Evolutionary conservation across 2,797 vertebrate genomes (phyloP).

Genomic region (Cynopterus sphinx): DNA sequence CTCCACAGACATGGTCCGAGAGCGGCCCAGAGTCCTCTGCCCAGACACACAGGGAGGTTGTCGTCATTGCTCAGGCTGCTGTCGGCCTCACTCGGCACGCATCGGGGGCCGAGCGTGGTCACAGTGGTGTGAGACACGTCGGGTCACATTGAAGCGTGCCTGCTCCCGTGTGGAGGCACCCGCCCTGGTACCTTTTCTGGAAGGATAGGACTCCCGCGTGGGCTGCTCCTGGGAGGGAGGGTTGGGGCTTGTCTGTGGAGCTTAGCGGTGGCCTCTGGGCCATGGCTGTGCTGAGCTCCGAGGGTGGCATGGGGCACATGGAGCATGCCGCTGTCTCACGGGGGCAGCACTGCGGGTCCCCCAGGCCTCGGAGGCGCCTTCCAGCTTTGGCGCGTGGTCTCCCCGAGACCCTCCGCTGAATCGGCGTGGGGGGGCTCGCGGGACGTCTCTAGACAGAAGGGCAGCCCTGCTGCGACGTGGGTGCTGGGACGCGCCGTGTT

Average conservation of each 20-base stretch:
- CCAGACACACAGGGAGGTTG: rapidly evolving
- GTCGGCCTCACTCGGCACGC: rapidly evolving
- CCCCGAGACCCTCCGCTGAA: neutral
- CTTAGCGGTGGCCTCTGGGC: neutral
- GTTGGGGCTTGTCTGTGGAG: rapidly evolving
- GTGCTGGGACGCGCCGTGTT: neutral
- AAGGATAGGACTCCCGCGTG: rapidly evolving
- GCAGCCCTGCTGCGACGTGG: neutral
- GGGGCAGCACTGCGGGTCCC: neutral
- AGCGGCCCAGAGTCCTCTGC: neutral
- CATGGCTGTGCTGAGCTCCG: neutral
- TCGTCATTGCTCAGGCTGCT: neutral
- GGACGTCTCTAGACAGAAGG: neutral
- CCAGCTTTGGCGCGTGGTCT: rapidly evolving
- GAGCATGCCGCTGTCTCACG: neutral
- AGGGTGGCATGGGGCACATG: neutral
- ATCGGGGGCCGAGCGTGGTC: rapidly evolving
- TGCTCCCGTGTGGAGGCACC: no score
- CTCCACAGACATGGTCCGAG: rapidly evolving
- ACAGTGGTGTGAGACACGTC: rapidly evolving
- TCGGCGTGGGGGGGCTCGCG: rapidly evolving
- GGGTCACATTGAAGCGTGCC: neutral
- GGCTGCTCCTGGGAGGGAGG: neutral
- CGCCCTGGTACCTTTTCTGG: neutral
- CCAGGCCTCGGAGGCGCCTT: rapidly evolving